These are phyloP conservation scores for Dreissena rostriformis DNA, from an alignment of 1,140 invertebrate species.

Conservation along the genomic window DNA sequence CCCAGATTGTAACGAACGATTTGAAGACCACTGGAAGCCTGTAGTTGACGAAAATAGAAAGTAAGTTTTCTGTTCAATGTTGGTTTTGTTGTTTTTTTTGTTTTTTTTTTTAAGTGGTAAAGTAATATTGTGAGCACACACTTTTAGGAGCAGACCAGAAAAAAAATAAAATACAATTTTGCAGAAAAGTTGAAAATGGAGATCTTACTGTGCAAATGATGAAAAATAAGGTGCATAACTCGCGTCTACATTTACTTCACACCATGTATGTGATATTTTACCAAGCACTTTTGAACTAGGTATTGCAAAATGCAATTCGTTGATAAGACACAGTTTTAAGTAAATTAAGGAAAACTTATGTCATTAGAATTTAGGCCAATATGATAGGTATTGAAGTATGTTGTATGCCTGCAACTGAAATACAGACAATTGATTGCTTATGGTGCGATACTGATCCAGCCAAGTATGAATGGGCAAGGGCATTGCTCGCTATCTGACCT, in stretches of 20 bases:
- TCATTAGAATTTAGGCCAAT: too few relatives aligned
- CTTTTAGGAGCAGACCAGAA: not conserved
- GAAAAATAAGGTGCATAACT: not conserved
- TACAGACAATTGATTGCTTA: not conserved
- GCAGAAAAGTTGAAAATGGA: not conserved
- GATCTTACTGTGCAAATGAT: not conserved
- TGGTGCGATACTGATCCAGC: not conserved
- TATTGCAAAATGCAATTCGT: too few relatives aligned
- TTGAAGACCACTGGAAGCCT: constrained; percentile 16
- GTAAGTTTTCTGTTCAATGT: not conserved
- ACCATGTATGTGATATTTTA: too few relatives aligned
- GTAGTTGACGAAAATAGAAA: not conserved
- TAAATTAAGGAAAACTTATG: too few relatives aligned
- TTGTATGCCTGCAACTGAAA: not conserved
- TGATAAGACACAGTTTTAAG: too few relatives aligned
- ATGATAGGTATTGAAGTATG: not conserved
- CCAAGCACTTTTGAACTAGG: too few relatives aligned
- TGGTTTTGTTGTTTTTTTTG: not conserved
- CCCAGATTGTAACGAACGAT: not conserved
- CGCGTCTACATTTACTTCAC: too few relatives aligned
- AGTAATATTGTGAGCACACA: not conserved
- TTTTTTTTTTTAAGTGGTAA: not conserved
- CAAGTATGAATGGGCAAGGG: not conserved
- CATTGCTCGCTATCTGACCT: not conserved
- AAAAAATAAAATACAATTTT: not conserved